These are phyloP conservation scores for Amiota communis DNA, from an alignment of 2,888 invertebrate species.

Conservation along the genomic window DNA sequence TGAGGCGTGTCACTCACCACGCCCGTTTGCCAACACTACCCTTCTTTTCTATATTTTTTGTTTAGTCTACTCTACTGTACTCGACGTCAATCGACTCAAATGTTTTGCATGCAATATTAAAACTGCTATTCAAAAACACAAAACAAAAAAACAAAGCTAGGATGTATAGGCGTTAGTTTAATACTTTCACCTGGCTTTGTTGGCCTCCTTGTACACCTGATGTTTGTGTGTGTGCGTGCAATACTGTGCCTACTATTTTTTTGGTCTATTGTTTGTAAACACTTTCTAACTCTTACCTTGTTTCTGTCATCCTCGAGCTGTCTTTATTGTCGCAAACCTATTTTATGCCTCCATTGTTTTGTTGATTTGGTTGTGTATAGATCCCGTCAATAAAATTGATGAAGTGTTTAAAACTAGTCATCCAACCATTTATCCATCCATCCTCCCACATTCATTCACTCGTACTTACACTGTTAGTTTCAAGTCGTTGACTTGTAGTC, in stretches of 20 bases:
- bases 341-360: constrained; percentile 44
- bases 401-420: constrained; percentile 64
- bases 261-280: neutral
- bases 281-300: too few species aligned
- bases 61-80: neutral
- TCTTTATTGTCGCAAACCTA: neutral
- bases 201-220: neutral
- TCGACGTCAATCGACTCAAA: constrained; percentile 5
- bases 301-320: too few species aligned
- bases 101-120: constrained; percentile 25
- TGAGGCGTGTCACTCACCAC: neutral
- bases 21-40: constrained; percentile 2
- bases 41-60: constrained; percentile 40
- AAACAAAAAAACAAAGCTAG: neutral
- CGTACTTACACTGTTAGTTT: too few species aligned
- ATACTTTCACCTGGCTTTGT: constrained; percentile 1
- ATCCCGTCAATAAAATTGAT: constrained; percentile 59
- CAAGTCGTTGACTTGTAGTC: too few species aligned
- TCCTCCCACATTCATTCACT: constrained; percentile 35
- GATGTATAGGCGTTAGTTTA: constrained; percentile 13
- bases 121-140: constrained; percentile 11
- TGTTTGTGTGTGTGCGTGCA: neutral
- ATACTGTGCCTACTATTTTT: constrained; percentile 26
- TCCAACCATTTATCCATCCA: constrained; percentile 8
- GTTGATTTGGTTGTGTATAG: too few species aligned